Evolutionary conservation across 2,797 vertebrate species (phyloP).

Genomic region (Lepidocolaptes lacrymiger): DNA sequence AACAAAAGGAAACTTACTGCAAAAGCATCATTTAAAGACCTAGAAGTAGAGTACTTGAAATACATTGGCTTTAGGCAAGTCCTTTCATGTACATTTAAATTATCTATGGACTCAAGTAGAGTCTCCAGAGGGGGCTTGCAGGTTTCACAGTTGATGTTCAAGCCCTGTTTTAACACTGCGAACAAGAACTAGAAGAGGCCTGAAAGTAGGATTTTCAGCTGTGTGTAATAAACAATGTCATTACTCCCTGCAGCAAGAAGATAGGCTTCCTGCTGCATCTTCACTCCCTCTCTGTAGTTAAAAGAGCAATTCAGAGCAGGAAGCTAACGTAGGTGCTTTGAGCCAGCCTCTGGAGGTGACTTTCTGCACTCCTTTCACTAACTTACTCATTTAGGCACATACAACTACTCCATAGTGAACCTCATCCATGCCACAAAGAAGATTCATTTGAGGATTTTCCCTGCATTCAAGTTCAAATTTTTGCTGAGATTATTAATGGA

Average conservation of each 20-base stretch:
- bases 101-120: constrained; percentile 37
- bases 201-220: neutral
- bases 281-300: neutral
- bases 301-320: neutral
- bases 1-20: constrained; percentile 3
- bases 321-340: neutral
- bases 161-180: constrained; percentile 2
- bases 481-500: neutral
- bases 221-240: constrained; percentile 14
- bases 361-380: neutral
- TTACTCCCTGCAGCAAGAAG: neutral
- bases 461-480: neutral
- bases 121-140: constrained; percentile 15
- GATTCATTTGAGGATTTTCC: neutral
- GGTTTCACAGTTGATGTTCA: neutral
- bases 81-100: constrained; percentile 64
- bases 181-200: constrained; percentile 14
- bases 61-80: constrained; percentile 24
- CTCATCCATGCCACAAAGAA: neutral
- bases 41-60: constrained; percentile 10
- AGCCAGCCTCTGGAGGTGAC: neutral
- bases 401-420: neutral
- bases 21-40: constrained; percentile 8
- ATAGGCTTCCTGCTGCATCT: neutral
- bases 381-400: neutral